These are phyloP conservation scores for Campoplex capitator DNA, from an alignment of 2,888 invertebrate species.

Conservation along the genomic window DNA sequence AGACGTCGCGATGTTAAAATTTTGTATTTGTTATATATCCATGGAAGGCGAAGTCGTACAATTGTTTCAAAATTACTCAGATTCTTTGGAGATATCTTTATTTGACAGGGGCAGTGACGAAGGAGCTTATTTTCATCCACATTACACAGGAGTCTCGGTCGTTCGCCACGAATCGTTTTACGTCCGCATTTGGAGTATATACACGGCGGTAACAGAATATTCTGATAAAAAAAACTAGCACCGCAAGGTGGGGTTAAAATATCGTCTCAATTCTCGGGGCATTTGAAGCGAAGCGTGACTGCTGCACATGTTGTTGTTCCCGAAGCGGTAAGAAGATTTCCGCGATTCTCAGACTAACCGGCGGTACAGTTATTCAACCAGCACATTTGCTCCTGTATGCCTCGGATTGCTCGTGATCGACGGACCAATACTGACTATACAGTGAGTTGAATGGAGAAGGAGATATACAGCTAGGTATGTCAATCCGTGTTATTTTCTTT, in stretches of 20 bases:
- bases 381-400: neutral
- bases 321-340: constrained; percentile 38
- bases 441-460: constrained; percentile 15
- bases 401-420: constrained; percentile 8
- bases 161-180: neutral
- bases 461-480: constrained; percentile 22
- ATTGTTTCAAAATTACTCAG: neutral
- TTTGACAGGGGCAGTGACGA: neutral
- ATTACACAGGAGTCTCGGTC: neutral
- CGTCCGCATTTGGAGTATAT: neutral
- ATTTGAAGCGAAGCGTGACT: constrained; percentile 34
- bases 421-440: neutral
- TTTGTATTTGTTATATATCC: neutral
- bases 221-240: neutral
- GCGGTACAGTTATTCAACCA: constrained; percentile 11
- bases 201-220: neutral
- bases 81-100: neutral
- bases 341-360: constrained; percentile 23
- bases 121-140: neutral
- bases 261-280: constrained; percentile 15
- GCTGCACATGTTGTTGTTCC: constrained; percentile 18
- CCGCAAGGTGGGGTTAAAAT: neutral
- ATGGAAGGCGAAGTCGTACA: neutral
- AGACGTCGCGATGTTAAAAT: neutral
- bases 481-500: constrained; percentile 34